A percentile compares a stretch with the other conserved stretches of the same genome.
Conservation (phyloP, 2,888 invertebrate genomes). For the Phania funesta region DNA sequence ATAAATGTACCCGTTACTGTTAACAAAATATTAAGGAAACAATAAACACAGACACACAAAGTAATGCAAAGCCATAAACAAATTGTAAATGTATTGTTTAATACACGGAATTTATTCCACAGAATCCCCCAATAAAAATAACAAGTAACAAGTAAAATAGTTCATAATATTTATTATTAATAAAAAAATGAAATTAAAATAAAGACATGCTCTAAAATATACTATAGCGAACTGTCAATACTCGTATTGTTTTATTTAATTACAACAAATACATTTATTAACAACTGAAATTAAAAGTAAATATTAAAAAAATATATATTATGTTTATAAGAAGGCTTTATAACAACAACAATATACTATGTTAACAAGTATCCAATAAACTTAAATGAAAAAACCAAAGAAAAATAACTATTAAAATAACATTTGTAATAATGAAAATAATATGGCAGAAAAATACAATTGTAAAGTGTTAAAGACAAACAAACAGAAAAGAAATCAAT, state of each 20-base stretch:
- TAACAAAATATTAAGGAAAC: constrained; percentile 53
- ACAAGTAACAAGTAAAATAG: constrained; percentile 50
- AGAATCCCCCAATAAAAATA: constrained; percentile 60
- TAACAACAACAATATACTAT: constrained; percentile 63
- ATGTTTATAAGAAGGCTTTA: constrained; percentile 73
- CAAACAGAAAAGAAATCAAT: constrained; percentile 20
- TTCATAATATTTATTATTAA: not conserved
- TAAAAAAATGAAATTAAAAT: constrained; percentile 37
- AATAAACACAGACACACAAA: constrained; percentile 55
- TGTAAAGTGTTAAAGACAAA: constrained; percentile 49
- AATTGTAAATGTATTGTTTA: constrained; percentile 45
- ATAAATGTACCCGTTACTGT: constrained; percentile 75
- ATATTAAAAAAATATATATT: constrained; percentile 56
- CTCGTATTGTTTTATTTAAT: constrained; percentile 43
- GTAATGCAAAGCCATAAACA: constrained; percentile 24
- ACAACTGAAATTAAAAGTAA: constrained; percentile 38
- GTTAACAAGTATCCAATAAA: constrained; percentile 55
- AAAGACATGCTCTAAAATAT: constrained; percentile 42
- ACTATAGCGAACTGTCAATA: constrained; percentile 60
- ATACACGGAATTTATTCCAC: not conserved
- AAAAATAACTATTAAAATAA: constrained; percentile 54
- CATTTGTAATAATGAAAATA: constrained; percentile 65
- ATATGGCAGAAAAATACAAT: constrained; percentile 53
- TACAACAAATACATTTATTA: constrained; percentile 44
- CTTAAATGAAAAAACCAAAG: constrained; percentile 43